Conservation (phyloP, 2,888 invertebrate species). For the Baronia brevicornis region DNA sequence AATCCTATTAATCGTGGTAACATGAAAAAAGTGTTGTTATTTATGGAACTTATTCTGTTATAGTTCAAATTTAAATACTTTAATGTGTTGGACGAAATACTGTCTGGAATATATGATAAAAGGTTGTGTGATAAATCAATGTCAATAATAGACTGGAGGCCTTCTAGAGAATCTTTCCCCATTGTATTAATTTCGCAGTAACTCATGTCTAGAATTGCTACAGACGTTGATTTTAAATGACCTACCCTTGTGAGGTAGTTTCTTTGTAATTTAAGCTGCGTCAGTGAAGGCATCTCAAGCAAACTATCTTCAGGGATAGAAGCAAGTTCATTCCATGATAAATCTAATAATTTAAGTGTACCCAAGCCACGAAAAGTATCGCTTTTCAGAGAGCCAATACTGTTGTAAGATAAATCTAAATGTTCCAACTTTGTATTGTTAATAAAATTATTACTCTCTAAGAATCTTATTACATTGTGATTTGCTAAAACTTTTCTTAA, state of each 20-base stretch:
- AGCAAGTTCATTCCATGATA: conserved; percentile 82
- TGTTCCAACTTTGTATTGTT: conserved; percentile 77
- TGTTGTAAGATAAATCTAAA: conserved; percentile 80
- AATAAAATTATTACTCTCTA: conserved; percentile 76
- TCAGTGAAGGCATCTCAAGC: conserved; percentile 75
- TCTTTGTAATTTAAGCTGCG: conserved; percentile 77
- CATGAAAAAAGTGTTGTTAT: conserved; percentile 77
- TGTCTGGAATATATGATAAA: conserved; percentile 76
- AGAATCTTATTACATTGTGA: conserved; percentile 77
- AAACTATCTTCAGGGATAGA: conserved; percentile 76
- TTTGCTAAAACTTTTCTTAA: conserved; percentile 75
- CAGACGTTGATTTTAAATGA: conserved; percentile 73
- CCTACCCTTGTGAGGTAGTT: conserved; percentile 78
- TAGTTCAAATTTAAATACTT: conserved; percentile 76
- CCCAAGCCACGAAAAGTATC: conserved; percentile 77
- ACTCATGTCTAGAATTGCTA: conserved; percentile 77
- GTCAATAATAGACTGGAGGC: conserved; percentile 74
- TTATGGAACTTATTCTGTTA: conserved; percentile 77
- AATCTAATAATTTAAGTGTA: conserved; percentile 76
- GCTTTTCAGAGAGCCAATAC: conserved; percentile 74
- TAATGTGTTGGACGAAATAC: conserved; percentile 76
- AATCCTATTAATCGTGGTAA: conserved; percentile 77
- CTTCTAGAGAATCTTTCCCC: conserved; percentile 72
- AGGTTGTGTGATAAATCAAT: conserved; percentile 81
- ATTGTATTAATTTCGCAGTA: conserved; percentile 79